These are phyloP conservation scores for Plutella xylostella DNA, from an alignment of 2,888 invertebrate species.

Conservation along the genomic window DNA sequence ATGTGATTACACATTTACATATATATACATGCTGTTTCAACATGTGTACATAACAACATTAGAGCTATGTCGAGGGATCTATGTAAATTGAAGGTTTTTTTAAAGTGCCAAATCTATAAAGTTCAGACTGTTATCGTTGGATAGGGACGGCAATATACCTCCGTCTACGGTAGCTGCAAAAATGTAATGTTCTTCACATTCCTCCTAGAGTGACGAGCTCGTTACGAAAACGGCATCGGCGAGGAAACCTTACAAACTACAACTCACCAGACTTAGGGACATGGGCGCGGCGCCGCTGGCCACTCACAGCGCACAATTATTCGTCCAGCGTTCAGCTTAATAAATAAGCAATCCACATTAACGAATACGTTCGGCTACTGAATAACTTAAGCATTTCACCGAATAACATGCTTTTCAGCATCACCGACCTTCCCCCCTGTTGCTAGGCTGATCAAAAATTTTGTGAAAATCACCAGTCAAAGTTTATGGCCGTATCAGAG, in stretches of 20 bases:
- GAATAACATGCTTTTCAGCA: slow-evolving; percentile 33
- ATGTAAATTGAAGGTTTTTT: too few species aligned
- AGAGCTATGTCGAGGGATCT: too few species aligned
- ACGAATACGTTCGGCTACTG: slow-evolving; percentile 29
- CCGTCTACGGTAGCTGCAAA: too few species aligned
- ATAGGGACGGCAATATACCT: too few species aligned
- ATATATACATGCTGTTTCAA: too few species aligned
- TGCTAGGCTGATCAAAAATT: slow-evolving; percentile 47
- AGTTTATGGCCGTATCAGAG: neutral
- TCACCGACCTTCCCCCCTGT: slow-evolving; percentile 38
- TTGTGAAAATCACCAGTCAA: neutral
- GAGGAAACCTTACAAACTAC: slow-evolving; percentile 61
- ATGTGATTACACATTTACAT: too few species aligned
- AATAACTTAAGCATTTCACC: neutral
- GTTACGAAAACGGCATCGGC: slow-evolving; percentile 44
- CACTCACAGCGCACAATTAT: slow-evolving; percentile 35
- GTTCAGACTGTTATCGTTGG: too few species aligned
- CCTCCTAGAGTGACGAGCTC: slow-evolving; percentile 5
- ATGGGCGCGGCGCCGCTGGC: slow-evolving; percentile 65
- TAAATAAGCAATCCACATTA: slow-evolving; percentile 40
- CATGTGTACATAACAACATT: too few species aligned
- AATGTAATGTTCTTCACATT: too few species aligned
- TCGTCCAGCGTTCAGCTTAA: slow-evolving; percentile 49
- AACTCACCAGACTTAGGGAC: slow-evolving; percentile 63
- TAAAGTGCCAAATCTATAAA: too few species aligned